phyloP scores from a whole-genome alignment of 2,797 vertebrate species.

The Anableps anableps region DNA sequence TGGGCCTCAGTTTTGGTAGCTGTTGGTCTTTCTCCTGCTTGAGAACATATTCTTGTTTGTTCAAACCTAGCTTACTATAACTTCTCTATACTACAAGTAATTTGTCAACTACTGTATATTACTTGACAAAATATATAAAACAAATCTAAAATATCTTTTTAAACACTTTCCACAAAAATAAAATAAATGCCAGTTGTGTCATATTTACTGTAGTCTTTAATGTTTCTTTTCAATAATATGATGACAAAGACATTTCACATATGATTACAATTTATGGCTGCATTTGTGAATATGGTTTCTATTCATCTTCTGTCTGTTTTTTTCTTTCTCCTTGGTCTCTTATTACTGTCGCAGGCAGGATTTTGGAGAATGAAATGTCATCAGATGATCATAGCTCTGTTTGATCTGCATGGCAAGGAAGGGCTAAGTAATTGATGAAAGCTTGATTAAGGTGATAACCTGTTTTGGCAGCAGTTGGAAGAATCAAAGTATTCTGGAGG shows the following conservation, averaged over 20 bases:
- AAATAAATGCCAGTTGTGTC: not conserved
- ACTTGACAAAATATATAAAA: not conserved
- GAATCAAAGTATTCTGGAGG: slow-evolving; percentile 49
- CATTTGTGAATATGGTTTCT: slow-evolving; percentile 62
- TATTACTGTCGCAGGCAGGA: slow-evolving; percentile 31
- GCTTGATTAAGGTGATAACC: slow-evolving; percentile 77
- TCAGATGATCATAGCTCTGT: slow-evolving; percentile 26
- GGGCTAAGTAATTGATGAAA: slow-evolving; percentile 77
- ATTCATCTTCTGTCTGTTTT: slow-evolving; percentile 50
- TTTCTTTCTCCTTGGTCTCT: slow-evolving; percentile 26
- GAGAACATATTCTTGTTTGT: not conserved
- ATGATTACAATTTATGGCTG: slow-evolving; percentile 71
- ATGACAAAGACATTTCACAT: slow-evolving; percentile 57
- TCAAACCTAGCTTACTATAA: not conserved
- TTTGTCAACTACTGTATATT: not conserved
- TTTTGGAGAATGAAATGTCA: slow-evolving; percentile 36
- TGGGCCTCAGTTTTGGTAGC: not conserved
- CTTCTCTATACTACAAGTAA: not conserved
- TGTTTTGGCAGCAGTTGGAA: slow-evolving; percentile 58
- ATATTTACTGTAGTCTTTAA: slow-evolving; percentile 13
- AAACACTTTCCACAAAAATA: not conserved
- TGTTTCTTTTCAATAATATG: slow-evolving; percentile 47
- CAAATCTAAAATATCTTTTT: not conserved
- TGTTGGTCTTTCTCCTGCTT: not conserved
- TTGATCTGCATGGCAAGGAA: slow-evolving; percentile 56